Evolutionary conservation across 1,140 invertebrate species (phyloP).

Genomic region (Neocloeon triangulifer): DNA sequence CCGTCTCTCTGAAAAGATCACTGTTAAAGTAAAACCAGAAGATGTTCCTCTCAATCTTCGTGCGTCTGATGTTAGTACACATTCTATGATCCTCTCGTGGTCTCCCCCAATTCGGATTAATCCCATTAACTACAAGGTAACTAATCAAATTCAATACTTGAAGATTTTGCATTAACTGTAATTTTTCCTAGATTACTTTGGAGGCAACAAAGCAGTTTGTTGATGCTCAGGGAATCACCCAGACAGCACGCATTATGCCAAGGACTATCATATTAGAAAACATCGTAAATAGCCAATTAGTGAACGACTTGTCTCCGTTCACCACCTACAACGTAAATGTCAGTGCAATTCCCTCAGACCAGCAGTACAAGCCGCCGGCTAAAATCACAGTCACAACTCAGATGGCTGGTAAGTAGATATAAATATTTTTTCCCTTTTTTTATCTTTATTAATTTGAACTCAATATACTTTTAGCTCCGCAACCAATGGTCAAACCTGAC

Average conservation of each 20-base stretch:
- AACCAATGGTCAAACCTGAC: slow-evolving; percentile 86
- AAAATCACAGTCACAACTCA: slow-evolving; percentile 89
- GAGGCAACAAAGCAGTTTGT: slow-evolving; percentile 88
- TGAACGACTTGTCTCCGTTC: slow-evolving; percentile 76
- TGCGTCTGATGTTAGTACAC: slow-evolving; percentile 68
- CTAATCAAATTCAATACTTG: no score
- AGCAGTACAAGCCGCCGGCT: slow-evolving; percentile 64
- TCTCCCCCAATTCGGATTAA: slow-evolving; percentile 73
- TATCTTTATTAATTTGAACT: no score
- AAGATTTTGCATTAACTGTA: no score
- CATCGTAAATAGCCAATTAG: slow-evolving; percentile 39
- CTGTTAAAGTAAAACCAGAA: slow-evolving; percentile 72
- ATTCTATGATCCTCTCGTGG: slow-evolving; percentile 82
- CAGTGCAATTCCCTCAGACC: slow-evolving; percentile 65
- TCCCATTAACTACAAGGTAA: slow-evolving; percentile 62
- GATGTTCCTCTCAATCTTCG: slow-evolving; percentile 72
- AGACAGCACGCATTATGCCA: slow-evolving; percentile 57
- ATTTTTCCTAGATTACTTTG: slow-evolving; percentile 49
- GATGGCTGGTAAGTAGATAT: slow-evolving; percentile 44
- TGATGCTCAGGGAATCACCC: slow-evolving; percentile 78
- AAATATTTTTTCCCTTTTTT: no score
- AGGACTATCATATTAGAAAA: slow-evolving; percentile 47
- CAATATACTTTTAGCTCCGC: slow-evolving; percentile 68
- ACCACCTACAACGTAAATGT: slow-evolving; percentile 90
- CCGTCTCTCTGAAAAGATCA: slow-evolving; percentile 27